Conservation (phyloP, 2,888 invertebrate genomes). For the Physocephala rufipes region DNA sequence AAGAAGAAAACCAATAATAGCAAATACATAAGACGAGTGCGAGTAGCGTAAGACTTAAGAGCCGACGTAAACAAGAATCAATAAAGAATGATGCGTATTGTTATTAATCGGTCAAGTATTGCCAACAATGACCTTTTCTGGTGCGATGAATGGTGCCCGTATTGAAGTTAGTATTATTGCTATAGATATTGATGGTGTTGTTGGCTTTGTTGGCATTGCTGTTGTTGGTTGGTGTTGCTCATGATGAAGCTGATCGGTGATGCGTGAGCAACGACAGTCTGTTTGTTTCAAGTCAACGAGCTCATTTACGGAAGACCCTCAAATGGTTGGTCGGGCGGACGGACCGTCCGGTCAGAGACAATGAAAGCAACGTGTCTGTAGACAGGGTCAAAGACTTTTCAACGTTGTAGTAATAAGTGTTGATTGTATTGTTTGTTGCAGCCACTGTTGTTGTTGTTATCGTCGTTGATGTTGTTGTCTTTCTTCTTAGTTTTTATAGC, state of each 20-base stretch:
- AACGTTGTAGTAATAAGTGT: not conserved
- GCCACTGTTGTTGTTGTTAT: too few species aligned
- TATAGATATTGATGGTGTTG: too few species aligned
- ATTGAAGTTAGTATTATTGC: not conserved
- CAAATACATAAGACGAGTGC: not conserved
- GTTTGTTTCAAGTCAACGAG: constrained; percentile 3
- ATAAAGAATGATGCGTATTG: constrained; percentile 30
- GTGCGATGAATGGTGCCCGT: constrained; percentile 6
- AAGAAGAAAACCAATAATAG: not conserved
- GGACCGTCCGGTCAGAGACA: not conserved
- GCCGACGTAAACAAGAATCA: constrained; percentile 13
- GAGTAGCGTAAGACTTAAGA: constrained; percentile 1
- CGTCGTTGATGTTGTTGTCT: too few species aligned
- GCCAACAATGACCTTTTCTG: constrained; percentile 28
- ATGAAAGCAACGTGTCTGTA: not conserved
- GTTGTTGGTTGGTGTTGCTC: not conserved
- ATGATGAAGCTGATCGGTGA: constrained; percentile 4
- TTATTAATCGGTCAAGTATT: constrained; percentile 31
- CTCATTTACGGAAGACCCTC: constrained; percentile 18
- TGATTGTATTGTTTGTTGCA: too few species aligned
- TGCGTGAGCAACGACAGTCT: constrained; percentile 1
- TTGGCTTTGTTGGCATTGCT: not conserved
- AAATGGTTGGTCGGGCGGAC: not conserved
- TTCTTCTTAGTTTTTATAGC: too few species aligned
- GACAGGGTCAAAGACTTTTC: constrained; percentile 7